phyloP scores from a whole-genome alignment of 1,140 invertebrate species.

The Acyrthosiphon pisum region DNA sequence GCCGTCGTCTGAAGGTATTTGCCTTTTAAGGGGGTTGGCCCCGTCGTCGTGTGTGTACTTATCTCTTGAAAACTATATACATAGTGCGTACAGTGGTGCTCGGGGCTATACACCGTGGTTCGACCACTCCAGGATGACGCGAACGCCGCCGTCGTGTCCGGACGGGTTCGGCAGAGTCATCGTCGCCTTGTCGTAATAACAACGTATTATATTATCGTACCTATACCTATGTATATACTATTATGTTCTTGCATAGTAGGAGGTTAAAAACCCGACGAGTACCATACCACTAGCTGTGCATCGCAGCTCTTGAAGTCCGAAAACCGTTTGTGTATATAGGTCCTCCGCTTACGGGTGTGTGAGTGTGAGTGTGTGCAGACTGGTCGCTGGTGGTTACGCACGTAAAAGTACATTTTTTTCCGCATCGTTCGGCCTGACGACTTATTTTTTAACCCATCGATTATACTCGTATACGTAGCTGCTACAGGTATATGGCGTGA shows the following conservation, averaged over 20 bases:
- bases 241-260: background rate
- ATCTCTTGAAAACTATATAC: slow-evolving; percentile 24
- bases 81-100: background rate
- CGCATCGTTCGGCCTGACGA: background rate
- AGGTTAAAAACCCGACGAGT: slow-evolving; percentile 53
- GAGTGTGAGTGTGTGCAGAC: background rate
- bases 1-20: background rate
- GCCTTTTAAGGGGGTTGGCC: slow-evolving; percentile 48
- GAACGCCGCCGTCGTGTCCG: slow-evolving; percentile 16
- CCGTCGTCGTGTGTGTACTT: slow-evolving; percentile 39
- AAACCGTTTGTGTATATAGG: slow-evolving; percentile 32
- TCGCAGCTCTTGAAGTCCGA: background rate
- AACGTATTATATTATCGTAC: background rate
- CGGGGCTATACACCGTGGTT: background rate
- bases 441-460: background rate
- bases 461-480: too few species aligned
- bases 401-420: background rate
- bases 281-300: background rate
- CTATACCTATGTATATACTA: background rate
- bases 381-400: background rate
- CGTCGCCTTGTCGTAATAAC: slow-evolving; percentile 31
- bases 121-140: slow-evolving; percentile 13
- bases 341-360: background rate
- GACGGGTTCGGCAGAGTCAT: slow-evolving; percentile 44
- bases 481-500: too few species aligned